A percentile compares a stretch with the other conserved stretches of the same genome.
Conservation (phyloP, 2,888 invertebrate species). For the Pterostichus madidus region DNA sequence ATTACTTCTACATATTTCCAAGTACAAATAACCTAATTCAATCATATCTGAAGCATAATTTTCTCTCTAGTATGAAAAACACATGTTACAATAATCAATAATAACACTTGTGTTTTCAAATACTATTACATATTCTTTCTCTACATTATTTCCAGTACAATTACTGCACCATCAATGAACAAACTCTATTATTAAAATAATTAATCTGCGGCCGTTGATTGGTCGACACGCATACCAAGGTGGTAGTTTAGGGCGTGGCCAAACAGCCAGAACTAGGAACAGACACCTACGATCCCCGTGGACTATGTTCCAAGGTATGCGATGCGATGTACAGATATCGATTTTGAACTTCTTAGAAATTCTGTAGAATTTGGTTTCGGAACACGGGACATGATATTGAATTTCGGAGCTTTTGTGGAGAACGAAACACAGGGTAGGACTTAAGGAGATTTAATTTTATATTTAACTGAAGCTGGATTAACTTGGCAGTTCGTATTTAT, state of each 20-base stretch:
- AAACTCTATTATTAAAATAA: background rate
- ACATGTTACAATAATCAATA: no score
- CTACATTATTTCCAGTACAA: background rate
- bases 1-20: no score
- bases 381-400: background rate
- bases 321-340: slow-evolving; percentile 5
- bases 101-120: no score
- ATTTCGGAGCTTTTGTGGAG: background rate
- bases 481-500: no score
- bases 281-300: background rate
- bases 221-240: background rate
- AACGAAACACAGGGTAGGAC: background rate
- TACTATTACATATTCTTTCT: no score
- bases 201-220: background rate
- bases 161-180: background rate
- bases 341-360: slow-evolving; percentile 21
- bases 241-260: slow-evolving; percentile 16
- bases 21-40: no score
- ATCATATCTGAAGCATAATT: no score
- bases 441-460: background rate
- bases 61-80: no score
- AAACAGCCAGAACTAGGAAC: background rate
- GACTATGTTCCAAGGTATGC: slow-evolving; percentile 4
- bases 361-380: background rate
- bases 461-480: no score